phyloP scores from a whole-genome alignment of 2,113 vertebrate genomes.

The Dromaius novaehollandiae region DNA sequence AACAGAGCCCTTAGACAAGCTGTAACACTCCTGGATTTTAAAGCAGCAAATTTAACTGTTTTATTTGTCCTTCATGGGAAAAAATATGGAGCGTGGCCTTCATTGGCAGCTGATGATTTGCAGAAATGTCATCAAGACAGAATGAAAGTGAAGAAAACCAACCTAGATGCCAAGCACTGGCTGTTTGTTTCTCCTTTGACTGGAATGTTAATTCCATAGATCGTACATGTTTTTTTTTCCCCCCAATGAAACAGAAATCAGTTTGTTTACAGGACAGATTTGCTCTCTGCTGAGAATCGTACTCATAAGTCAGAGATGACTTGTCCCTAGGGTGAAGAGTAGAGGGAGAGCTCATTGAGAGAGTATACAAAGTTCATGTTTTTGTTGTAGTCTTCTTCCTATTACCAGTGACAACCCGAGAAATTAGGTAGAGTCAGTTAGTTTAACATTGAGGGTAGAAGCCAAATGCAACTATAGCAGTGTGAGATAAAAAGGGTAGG shows the following conservation, averaged over 20 bases:
- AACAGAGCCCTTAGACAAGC: neutral
- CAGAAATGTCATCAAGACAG: neutral
- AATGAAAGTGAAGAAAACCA: neutral
- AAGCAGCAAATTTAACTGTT: neutral
- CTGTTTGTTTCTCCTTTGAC: neutral
- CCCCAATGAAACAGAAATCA: neutral
- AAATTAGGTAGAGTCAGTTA: neutral
- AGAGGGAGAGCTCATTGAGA: neutral
- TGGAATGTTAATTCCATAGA: conserved; percentile 17
- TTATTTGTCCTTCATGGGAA: neutral
- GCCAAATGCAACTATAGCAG: neutral
- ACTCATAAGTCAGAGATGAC: neutral
- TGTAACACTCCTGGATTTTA: neutral
- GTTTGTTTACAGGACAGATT: conserved; percentile 51
- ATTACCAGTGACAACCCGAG: neutral
- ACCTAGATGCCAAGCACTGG: neutral
- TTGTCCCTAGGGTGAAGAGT: conserved; percentile 43
- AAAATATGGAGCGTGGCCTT: neutral
- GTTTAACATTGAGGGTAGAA: conserved; percentile 10
- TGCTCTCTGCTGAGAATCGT: conserved; percentile 38
- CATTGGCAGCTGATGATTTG: neutral
- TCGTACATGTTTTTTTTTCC: neutral
- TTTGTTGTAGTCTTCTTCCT: neutral
- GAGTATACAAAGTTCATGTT: conserved; percentile 18
- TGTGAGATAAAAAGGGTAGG: neutral